Base-by-base conservation (phyloP, 2,797 vertebrate species). In the Allobates femoralis region DNA sequence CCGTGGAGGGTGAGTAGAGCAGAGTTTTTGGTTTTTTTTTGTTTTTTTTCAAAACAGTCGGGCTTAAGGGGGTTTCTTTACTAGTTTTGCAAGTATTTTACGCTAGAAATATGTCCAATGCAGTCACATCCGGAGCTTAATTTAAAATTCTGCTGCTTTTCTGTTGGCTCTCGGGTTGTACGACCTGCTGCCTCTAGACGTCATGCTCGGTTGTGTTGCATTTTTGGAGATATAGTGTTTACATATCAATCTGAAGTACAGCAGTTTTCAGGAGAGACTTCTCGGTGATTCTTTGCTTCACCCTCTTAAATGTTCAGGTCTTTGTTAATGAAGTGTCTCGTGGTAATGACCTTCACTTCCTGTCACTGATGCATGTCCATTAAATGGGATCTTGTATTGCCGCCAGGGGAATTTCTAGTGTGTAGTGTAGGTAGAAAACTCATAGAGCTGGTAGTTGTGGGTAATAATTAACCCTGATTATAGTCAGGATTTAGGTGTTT, bases 401-500 rank as follows among this genome's bases (percentile, higher is more conserved):
- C 0, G 16, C 26, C 50, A 19, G 50, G 50, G 3, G 26, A 30
- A 0, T 53, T 76, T 46, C 14, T 55, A 3, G 16, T 0, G 15
- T 76, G 26, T 6, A 55, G 46, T 28, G 74, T 11, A 53, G 16
- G 26, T 46, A 60, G 7, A 21, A 2, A 3, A 46, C 67, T 71
- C 30, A 10, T 26, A 19, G 28, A 18, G 50, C 46, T 6, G 41
- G 41, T 5, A 8, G 50, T 19, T 51, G 5, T 6, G 26, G 46
- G 15, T 76, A 76, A 76, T 53, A 28, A 76, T 51, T 75, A 51
- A 76, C 46, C 26, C 69, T 12, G 21, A 74, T 74, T 18, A 19
- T 19, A 76, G 16, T 46, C 15, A 2, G 16, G n/a, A 51, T 51
- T 51, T 26, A 1, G 32, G 3, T 73, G 37, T 8, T 74, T 46